A percentile compares a stretch with the other conserved stretches of the same genome.
These are phyloP conservation scores for Lucifuga dentata DNA, from an alignment of 2,113 vertebrate species.

Conservation along the genomic window DNA sequence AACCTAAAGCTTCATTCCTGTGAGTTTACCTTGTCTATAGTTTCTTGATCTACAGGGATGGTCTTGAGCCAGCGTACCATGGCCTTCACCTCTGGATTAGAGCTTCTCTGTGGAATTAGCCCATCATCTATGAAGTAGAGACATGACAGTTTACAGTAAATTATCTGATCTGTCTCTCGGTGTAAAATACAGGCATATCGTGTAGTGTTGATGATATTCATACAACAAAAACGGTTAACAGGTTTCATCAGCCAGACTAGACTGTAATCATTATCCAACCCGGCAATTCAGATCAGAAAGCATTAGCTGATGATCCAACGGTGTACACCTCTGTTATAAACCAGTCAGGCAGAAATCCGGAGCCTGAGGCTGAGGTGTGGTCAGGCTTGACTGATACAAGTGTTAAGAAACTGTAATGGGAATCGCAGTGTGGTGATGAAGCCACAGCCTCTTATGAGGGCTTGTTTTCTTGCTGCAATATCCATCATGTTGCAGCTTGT, in stretches of 20 bases:
- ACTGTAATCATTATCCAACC: conserved; percentile 47
- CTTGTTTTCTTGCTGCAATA: conserved; percentile 21
- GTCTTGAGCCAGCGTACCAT: conserved; percentile 79
- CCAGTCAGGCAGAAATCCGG: conserved; percentile 57
- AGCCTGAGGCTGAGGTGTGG: conserved; percentile 63
- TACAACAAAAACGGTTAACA: not conserved
- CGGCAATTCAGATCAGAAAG: conserved; percentile 46
- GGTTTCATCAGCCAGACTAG: not conserved
- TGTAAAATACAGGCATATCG: not conserved
- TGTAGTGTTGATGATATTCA: not conserved
- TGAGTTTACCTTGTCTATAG: conserved; percentile 71
- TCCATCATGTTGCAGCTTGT: conserved; percentile 46
- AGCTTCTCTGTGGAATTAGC: conserved; percentile 9
- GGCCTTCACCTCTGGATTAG: conserved; percentile 54
- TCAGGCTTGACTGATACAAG: conserved; percentile 2
- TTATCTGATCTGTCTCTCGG: not conserved
- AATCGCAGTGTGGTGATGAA: conserved; percentile 26
- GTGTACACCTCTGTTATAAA: conserved; percentile 51
- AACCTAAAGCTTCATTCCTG: not conserved
- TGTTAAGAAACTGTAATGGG: conserved; percentile 37
- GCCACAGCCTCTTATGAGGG: not conserved
- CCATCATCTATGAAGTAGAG: conserved; percentile 32
- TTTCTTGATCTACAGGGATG: conserved; percentile 80
- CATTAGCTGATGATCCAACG: conserved; percentile 12
- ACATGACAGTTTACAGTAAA: not conserved